Conservation (phyloP, 92 coral and sea anemone genomes). For the Palythoa grandis region DNA sequence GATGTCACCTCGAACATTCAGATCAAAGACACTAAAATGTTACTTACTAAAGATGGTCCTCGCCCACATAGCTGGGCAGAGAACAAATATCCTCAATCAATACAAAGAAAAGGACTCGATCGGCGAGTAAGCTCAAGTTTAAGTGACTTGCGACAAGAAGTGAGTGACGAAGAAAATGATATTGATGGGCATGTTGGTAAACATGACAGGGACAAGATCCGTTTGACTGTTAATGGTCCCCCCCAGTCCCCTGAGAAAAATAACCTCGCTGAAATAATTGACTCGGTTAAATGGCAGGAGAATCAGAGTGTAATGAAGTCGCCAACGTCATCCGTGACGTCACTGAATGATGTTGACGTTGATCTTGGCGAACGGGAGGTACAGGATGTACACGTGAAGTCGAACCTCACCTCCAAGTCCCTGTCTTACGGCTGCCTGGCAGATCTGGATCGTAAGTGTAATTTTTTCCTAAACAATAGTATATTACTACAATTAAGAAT, state of each 20-base stretch:
- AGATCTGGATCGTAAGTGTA: constrained; percentile 72
- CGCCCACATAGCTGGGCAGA: constrained; percentile 77
- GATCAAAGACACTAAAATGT: constrained; percentile 29
- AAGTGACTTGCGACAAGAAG: constrained; percentile 61
- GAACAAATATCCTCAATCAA: constrained; percentile 13
- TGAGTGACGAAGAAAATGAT: constrained; percentile 36
- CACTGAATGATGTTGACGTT: constrained; percentile 62
- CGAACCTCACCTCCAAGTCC: constrained; percentile 83
- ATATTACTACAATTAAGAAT: not conserved
- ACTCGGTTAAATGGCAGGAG: constrained; percentile 74
- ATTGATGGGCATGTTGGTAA: constrained; percentile 26
- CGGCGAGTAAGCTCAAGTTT: constrained; percentile 83
- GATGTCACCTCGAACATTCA: constrained; percentile 5
- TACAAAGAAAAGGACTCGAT: constrained; percentile 55
- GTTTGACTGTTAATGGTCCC: constrained; percentile 13
- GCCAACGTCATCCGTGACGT: constrained; percentile 50
- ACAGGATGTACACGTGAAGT: constrained; percentile 37
- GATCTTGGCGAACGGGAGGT: constrained; percentile 58
- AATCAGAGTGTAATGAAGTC: constrained; percentile 43
- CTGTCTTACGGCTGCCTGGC: constrained; percentile 84
- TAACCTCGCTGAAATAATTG: constrained; percentile 79
- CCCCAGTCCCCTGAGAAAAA: constrained; percentile 67
- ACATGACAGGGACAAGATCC: constrained; percentile 34
- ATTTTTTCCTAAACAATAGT: not conserved
- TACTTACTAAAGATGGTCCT: constrained; percentile 49